Evolutionary conservation across 2,113 vertebrate genomes (phyloP), one percentile per base, ranked within the genome.

Genomic region (Salvelinus namaycush): DNA sequence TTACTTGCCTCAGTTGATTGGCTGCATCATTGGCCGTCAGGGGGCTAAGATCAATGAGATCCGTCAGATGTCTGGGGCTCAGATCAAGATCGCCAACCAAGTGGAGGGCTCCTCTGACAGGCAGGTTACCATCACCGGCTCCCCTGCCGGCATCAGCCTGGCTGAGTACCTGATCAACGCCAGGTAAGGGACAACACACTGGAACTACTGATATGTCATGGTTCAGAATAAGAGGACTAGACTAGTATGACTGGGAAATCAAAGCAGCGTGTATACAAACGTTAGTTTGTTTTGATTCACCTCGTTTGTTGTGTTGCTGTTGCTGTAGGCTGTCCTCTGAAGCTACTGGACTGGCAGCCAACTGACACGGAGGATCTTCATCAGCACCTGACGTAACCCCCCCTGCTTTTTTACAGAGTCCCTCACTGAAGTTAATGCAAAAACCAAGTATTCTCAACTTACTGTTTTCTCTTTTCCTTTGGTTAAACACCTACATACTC

Each of bases 21-120:
- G 97, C 90, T 99, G 97, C 94, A 99, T 99, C 94, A 99, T 99
- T 70, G 97, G 97, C 87, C 96, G 97, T 83, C 97, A 99, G 84
- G 97, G 97, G 81, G 95, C 97, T 88, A 99, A 99, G 93, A 99
- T 99, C 92, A 99, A 99, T 67, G 97, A 99, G 95, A 99, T 99
- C 86, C 96, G 97, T 89, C 97, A 98, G 95, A 99, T 99, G 97
- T 99, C 97, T 20, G 97, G 97, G 87, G 97, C 97, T 88, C 97
- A 99, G 94, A 99, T 99, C 92, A 99, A 99, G 93, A 99, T 98
- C 87, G 97, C 97, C 91, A 99, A 99, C 87, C 97, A 97, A 5
- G 96, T 98, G 90, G 97, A 99, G 87, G 97, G 97, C 57, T 97
- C 97, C 26, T 96, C 95, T 83, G 97, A 99, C 91, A 90, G 97